Percentiles rank a stretch among this genome's conserved stretches.
Conservation (phyloP, 30 jellyfish, hydroid and myxozoan species). For the Hydractinia echinata region DNA sequence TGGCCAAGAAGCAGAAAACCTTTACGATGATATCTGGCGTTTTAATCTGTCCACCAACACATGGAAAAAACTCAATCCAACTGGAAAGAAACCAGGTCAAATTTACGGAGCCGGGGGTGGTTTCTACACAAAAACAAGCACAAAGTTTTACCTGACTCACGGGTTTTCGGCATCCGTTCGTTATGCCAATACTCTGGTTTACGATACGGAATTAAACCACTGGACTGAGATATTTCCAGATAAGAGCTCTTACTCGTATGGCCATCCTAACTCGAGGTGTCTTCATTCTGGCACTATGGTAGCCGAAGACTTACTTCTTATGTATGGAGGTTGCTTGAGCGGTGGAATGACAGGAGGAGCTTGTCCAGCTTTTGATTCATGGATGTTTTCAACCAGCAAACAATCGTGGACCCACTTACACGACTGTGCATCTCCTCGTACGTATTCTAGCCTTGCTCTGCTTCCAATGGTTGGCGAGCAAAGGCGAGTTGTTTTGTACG, state of each 20-base stretch:
- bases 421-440: slow-evolving; percentile 45
- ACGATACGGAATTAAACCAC: slow-evolving; percentile 5
- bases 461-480: slow-evolving; percentile 40
- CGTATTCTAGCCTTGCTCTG: slow-evolving; percentile 32
- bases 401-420: slow-evolving; percentile 32
- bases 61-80: slow-evolving; percentile 30
- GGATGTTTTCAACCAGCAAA: slow-evolving; percentile 32
- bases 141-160: slow-evolving; percentile 37
- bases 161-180: slow-evolving; percentile 42
- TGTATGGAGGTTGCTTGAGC: slow-evolving; percentile 68
- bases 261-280: slow-evolving; percentile 60
- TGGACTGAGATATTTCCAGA: slow-evolving; percentile 47
- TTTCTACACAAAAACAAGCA: slow-evolving; percentile 19
- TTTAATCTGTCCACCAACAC: slow-evolving; percentile 34
- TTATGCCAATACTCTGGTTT: slow-evolving; percentile 31
- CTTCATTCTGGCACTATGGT: slow-evolving; percentile 36
- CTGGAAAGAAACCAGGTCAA: slow-evolving; percentile 29
- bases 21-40: slow-evolving; percentile 32
- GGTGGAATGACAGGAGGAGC: slow-evolving; percentile 64
- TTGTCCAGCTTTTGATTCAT: slow-evolving; percentile 61
- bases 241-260: slow-evolving; percentile 45
- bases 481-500: slow-evolving; percentile 44
- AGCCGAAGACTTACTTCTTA: slow-evolving; percentile 30
- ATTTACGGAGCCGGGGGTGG: slow-evolving; percentile 50
- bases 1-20: slow-evolving; percentile 36